Conservation (phyloP, 2,113 vertebrate genomes). For the Tachysurus fulvidraco region DNA sequence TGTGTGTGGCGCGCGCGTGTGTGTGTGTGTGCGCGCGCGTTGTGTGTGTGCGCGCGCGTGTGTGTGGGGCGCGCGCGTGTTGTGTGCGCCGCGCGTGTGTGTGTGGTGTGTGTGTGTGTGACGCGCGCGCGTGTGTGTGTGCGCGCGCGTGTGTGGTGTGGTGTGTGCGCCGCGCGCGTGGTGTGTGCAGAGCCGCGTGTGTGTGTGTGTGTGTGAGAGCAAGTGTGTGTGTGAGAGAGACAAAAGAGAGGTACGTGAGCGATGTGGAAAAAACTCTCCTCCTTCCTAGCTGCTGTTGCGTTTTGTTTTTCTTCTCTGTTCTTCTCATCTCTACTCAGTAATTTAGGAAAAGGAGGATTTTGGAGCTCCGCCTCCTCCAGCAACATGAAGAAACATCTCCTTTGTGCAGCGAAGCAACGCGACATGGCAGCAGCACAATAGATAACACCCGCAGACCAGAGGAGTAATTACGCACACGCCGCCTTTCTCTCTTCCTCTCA, state of each 20-base stretch:
- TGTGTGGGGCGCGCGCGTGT: too few relatives aligned
- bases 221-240: neutral
- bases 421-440: slow-evolving; percentile 59
- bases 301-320: slow-evolving; percentile 24
- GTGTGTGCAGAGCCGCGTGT: too few relatives aligned
- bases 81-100: too few relatives aligned
- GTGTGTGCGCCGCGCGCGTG: too few relatives aligned
- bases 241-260: neutral
- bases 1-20: too few relatives aligned
- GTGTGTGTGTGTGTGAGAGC: neutral
- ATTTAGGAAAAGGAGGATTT: slow-evolving; percentile 30
- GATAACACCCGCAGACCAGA: slow-evolving; percentile 53
- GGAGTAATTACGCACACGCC: slow-evolving; percentile 53
- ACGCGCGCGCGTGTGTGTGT: too few relatives aligned
- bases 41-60: too few relatives aligned
- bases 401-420: slow-evolving; percentile 51
- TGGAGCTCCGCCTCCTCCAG: slow-evolving; percentile 18
- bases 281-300: neutral
- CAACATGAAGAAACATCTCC: slow-evolving; percentile 44
- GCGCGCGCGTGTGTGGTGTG: too few relatives aligned
- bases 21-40: too few relatives aligned
- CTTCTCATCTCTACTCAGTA: neutral
- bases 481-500: slow-evolving; percentile 15
- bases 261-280: neutral
- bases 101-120: too few relatives aligned